Conservation (phyloP, 2,113 vertebrate genomes). For the Tonatia bakeri region DNA sequence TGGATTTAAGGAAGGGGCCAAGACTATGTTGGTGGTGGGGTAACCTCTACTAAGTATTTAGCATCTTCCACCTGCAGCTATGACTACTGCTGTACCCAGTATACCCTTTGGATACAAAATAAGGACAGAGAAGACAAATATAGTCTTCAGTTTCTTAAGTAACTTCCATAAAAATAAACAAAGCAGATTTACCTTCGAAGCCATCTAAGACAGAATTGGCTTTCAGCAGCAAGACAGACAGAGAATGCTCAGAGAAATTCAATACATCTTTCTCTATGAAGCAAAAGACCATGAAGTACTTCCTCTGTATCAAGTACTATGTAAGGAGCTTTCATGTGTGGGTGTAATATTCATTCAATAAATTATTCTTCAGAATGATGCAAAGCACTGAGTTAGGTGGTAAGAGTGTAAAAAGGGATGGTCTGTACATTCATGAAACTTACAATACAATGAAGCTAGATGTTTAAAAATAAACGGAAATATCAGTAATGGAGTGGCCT, state of each 20-base stretch:
- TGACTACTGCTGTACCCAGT: not conserved
- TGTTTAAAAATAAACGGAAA: slow-evolving; percentile 1
- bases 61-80: not conserved
- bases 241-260: not conserved
- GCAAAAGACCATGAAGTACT: not conserved
- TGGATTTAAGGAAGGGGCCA: not conserved
- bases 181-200: not conserved
- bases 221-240: not conserved
- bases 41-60: not conserved
- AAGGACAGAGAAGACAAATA: not conserved
- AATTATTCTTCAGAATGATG: not conserved
- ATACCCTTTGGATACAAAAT: not conserved
- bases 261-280: not conserved
- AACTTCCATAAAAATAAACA: not conserved
- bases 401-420: not conserved
- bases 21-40: not conserved
- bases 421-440: not conserved
- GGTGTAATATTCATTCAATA: not conserved
- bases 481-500: not conserved
- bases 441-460: not conserved
- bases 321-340: not conserved
- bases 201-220: not conserved
- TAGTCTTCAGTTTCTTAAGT: not conserved
- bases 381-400: not conserved
- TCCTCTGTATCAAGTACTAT: not conserved